A percentile compares a stretch with the other conserved stretches of the same genome.
phyloP scores from a whole-genome alignment of 2,113 vertebrate genomes.

The Rynchops niger region DNA sequence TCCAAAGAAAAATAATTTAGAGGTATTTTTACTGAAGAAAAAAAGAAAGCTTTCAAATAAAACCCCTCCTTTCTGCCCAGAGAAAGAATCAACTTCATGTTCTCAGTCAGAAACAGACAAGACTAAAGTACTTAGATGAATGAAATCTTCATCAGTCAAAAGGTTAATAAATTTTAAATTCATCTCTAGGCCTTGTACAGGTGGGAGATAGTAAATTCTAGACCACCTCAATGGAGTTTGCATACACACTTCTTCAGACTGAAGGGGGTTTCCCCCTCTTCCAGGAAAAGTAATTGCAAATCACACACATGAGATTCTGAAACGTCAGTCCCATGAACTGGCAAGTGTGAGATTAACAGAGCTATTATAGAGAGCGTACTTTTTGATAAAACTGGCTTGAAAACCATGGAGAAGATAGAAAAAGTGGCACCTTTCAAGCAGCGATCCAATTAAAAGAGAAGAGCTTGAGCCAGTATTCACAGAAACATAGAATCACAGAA shows the following conservation, averaged over 20 bases:
- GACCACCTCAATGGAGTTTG: background rate
- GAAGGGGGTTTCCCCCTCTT: background rate
- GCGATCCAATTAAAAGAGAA: background rate
- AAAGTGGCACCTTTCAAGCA: background rate
- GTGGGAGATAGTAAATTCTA: conserved; percentile 23
- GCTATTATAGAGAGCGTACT: accelerated
- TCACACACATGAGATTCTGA: background rate
- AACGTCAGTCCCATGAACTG: background rate
- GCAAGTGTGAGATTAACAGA: background rate
- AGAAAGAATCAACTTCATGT: background rate
- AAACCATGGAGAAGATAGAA: background rate
- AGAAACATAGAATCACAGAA: background rate
- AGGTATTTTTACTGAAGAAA: background rate
- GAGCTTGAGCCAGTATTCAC: background rate
- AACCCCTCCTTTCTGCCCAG: background rate
- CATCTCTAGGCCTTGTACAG: background rate
- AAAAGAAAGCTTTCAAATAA: background rate
- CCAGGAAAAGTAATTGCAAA: background rate
- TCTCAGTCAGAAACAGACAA: background rate
- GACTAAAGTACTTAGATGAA: background rate
- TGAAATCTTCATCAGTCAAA: background rate
- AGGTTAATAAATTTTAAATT: conserved; percentile 5
- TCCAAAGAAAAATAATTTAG: background rate
- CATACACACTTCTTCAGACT: background rate
- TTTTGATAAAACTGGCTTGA: background rate